Evolutionary conservation across 2,797 vertebrate genomes (phyloP), one percentile per base, ranked within the genome.

Genomic region (Artibeus lituratus): DNA sequence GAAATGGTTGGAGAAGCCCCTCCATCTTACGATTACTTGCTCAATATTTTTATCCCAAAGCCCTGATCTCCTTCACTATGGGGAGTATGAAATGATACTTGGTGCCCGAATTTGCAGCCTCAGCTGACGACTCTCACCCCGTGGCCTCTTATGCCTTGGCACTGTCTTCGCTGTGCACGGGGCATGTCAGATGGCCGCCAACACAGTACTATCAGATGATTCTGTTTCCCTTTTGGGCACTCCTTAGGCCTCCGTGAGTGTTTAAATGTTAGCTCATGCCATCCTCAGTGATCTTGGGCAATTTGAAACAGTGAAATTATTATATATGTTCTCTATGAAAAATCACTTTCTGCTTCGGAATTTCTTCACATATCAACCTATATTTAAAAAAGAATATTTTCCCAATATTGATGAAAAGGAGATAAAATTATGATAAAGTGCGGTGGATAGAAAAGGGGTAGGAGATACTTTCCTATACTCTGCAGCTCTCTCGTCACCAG

Each of bases 271-370:
- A 84, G 53, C 42, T 72, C 88, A 77, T 62, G 26, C 10, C 69
- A 44, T 51, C n/a, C 35, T 82, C 19, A 24, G 32, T 90, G 53
- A 77, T 85, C 47, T 67, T 53, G 29, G 51, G 51, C 24, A 57
- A 62, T 76, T 29, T 42, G 59, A 76, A 87, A 26, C 76, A 59
- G 55, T 96, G 57, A 94, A 93, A 86, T 85, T 53, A 87, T 8
- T 37, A 10, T 89, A 67, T 59, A 37, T 37, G 15, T 72, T 39
- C 26, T 93, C 57, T 49, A n/a, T 80, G 51, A 39, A 74, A 97
- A 93, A 84, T 87, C 9, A 78, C 49, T 51, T 91, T 80, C 14
- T 62, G 44, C 32, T 82, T 89, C 92, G 83, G 85, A 92, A 91
- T 82, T 91, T 94, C 22, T 95, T 81, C 35, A 67, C 9, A 1